Evolutionary conservation across 2,797 vertebrate species (phyloP).

Genomic region (Oreonectes daqikongensis): DNA sequence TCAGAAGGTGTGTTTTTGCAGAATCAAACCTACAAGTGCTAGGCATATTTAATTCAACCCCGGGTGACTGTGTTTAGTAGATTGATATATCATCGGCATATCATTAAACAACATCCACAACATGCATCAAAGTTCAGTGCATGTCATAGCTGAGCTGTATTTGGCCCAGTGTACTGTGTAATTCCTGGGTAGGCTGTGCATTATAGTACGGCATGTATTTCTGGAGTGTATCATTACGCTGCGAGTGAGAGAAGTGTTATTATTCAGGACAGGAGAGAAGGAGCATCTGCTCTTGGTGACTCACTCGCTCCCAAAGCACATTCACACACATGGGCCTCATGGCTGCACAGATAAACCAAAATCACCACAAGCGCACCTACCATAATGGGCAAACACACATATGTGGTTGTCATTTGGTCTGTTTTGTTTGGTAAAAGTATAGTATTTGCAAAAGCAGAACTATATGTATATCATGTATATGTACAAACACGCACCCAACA

Average conservation of each 20-base stretch:
- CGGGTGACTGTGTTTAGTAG: conserved; percentile 3
- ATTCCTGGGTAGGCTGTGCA: conserved; percentile 38
- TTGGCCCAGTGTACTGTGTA: conserved; percentile 31
- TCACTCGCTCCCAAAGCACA: conserved; percentile 49
- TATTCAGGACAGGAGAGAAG: conserved; percentile 44
- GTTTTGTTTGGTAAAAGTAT: neutral
- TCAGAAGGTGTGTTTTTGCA: neutral
- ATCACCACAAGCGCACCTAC: neutral
- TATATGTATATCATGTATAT: too few relatives aligned
- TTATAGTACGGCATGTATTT: conserved; percentile 51
- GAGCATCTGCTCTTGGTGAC: conserved; percentile 57
- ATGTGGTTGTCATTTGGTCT: neutral
- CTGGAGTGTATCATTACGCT: conserved; percentile 56
- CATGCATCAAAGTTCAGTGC: conserved; percentile 7
- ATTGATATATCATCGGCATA: conserved; percentile 25
- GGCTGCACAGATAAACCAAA: neutral
- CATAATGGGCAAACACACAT: neutral
- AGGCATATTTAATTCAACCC: neutral
- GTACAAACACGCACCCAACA: too few relatives aligned
- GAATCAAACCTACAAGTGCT: neutral
- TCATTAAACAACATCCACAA: conserved; percentile 26
- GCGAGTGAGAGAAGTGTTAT: conserved; percentile 51
- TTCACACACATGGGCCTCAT: conserved; percentile 8
- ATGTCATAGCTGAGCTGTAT: conserved; percentile 19
- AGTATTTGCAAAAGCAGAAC: too few relatives aligned